Percentiles rank a stretch among this genome's conserved stretches.
Conservation (phyloP, 2,113 vertebrate genomes). For the Serinus canaria region DNA sequence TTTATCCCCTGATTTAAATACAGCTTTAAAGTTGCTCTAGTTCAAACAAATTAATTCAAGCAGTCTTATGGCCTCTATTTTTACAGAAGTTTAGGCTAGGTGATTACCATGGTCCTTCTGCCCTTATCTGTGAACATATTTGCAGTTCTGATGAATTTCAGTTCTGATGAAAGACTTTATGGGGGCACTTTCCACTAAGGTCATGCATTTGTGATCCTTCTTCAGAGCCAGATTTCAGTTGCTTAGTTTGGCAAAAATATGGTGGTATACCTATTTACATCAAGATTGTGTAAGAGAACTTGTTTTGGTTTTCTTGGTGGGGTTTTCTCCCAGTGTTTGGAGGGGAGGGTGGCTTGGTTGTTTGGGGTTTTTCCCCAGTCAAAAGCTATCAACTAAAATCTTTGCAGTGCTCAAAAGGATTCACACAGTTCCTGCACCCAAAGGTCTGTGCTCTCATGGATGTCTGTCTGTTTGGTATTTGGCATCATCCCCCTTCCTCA, state of each 20-base stretch:
- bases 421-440: neutral
- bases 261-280: neutral
- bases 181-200: neutral
- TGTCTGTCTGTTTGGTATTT: neutral
- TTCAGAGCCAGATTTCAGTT: neutral
- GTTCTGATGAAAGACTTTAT: neutral
- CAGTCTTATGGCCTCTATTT: neutral
- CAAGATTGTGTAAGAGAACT: neutral
- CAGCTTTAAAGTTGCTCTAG: neutral
- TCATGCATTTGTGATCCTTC: neutral
- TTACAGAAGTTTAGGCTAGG: neutral
- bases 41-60: constrained; percentile 3
- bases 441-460: neutral
- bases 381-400: neutral
- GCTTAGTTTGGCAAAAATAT: neutral
- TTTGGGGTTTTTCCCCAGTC: neutral
- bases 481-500: neutral
- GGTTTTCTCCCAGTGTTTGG: neutral
- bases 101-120: neutral
- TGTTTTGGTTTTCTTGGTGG: neutral
- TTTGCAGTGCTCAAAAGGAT: neutral
- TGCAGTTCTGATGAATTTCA: neutral
- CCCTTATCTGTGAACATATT: neutral
- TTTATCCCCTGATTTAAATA: constrained; percentile 19
- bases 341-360: neutral